These are phyloP conservation scores for Acronicta alni DNA, from an alignment of 2,888 invertebrate species.

Conservation along the genomic window DNA sequence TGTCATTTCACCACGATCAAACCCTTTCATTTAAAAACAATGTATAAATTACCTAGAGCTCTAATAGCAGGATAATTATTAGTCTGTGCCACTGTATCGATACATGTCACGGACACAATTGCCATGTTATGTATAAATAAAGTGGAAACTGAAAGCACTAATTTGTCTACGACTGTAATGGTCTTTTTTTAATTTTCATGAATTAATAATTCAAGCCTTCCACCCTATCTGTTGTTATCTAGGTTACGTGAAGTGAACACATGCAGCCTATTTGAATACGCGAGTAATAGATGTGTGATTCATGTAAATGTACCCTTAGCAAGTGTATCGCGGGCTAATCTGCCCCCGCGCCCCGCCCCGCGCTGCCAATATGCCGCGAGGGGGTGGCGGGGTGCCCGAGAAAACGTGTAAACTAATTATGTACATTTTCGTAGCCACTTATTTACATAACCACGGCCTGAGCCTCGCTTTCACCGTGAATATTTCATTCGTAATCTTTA, in stretches of 20 bases:
- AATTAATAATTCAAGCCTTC: conserved; percentile 72
- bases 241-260: conserved; percentile 84
- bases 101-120: conserved; percentile 36
- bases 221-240: conserved; percentile 79
- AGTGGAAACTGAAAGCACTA: conserved; percentile 31
- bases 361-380: conserved; percentile 78
- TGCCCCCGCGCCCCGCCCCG: conserved; percentile 65
- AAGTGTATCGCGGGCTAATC: conserved; percentile 84
- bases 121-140: conserved; percentile 48
- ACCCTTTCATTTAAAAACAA: conserved; percentile 68
- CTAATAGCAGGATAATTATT: conserved; percentile 33
- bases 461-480: conserved; percentile 89
- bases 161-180: conserved; percentile 33
- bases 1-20: conserved; percentile 70
- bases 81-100: conserved; percentile 14
- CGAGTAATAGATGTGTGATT: conserved; percentile 85
- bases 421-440: conserved; percentile 89
- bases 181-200: conserved; percentile 49
- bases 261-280: conserved; percentile 80
- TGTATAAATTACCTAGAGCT: conserved; percentile 38
- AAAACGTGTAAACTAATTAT: conserved; percentile 90
- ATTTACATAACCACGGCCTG: conserved; percentile 88
- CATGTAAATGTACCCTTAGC: conserved; percentile 87
- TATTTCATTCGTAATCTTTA: conserved; percentile 89
- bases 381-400: conserved; percentile 76